Evolutionary conservation across 2,888 invertebrate species (phyloP), one percentile per base, ranked within the genome.

Genomic region (Drosophila niveifrons): DNA sequence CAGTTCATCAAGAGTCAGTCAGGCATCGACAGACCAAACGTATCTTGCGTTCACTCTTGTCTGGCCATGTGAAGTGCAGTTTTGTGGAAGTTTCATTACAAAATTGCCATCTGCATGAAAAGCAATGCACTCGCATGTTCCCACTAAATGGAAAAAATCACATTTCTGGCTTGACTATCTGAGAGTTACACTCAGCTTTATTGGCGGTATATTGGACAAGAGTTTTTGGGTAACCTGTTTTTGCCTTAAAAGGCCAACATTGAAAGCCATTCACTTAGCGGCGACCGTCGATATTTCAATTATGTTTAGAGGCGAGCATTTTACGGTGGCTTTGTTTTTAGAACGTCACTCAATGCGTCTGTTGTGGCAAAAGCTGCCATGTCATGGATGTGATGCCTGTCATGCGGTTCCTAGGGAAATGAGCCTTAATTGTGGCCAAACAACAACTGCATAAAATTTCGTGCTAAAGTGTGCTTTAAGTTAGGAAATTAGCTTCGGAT

Each of bases 51-150:
- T 23, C 23, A 6, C 31, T 10, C 56, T 44, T 44, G 34, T 34
- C 34, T 57, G 50, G 17, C n/a, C 11, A 41, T 48, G 11, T 17
- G 47, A n/a, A 47, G 69, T 72, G 65, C 48, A 29, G 17, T 52
- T 73, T 58, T 67, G 51, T 65, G 53, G 23, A 59, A 73, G 53
- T 62, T 77, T 68, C 75, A 80, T 80, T 80, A 63, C 52, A 63
- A 75, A 75, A 64, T 74, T 75, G 75, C 29, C 39, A 57, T 29
- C 41, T 61, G 52, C 41, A 29, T 74, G 59, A 44, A 44, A 43
- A 29, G 59, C 53, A 34, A 41, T 52, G 41, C 41, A 66, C 55
- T 69, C 55, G 28, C 2, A 34, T 23, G 6, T 34, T 15, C 13
- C 8, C 57, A 36, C n/a, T 4, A 36, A 36, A 36, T n/a, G 36